Evolutionary conservation across 2,888 invertebrate species (phyloP).

Genomic region (Automeris io): DNA sequence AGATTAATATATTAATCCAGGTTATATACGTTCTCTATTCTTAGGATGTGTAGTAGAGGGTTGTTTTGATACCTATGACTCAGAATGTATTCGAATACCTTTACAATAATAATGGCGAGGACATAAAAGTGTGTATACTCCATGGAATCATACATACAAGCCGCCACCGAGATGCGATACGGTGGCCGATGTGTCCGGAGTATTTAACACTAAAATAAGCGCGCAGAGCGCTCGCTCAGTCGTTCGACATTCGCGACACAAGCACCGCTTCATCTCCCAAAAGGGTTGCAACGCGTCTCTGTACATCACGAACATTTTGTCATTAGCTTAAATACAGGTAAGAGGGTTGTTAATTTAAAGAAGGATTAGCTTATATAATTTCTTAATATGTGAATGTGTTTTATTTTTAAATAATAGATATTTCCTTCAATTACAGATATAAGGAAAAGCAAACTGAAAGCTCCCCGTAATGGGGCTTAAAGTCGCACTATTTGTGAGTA

Average conservation of each 20-base stretch:
- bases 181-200: constrained; percentile 56
- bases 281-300: constrained; percentile 3
- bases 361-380: too few relatives aligned
- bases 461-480: constrained; percentile 64
- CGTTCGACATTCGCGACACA: constrained; percentile 48
- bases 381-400: too few relatives aligned
- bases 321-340: too few relatives aligned
- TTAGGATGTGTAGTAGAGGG: too few relatives aligned
- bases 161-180: constrained; percentile 53
- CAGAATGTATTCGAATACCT: neutral
- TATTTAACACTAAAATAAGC: constrained; percentile 65
- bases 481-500: constrained; percentile 51
- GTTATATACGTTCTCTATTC: too few relatives aligned
- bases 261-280: constrained; percentile 31
- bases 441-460: constrained; percentile 23
- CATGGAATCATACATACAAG: constrained; percentile 38
- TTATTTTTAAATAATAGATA: neutral
- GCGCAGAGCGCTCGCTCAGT: constrained; percentile 63
- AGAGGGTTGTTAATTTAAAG: too few relatives aligned
- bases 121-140: constrained; percentile 29
- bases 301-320: too few relatives aligned
- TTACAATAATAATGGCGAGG: constrained; percentile 1
- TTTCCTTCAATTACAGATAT: constrained; percentile 32
- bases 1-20: too few relatives aligned
- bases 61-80: neutral